These are phyloP conservation scores for Philonicus albiceps DNA, from an alignment of 2,888 invertebrate genomes.

Conservation along the genomic window DNA sequence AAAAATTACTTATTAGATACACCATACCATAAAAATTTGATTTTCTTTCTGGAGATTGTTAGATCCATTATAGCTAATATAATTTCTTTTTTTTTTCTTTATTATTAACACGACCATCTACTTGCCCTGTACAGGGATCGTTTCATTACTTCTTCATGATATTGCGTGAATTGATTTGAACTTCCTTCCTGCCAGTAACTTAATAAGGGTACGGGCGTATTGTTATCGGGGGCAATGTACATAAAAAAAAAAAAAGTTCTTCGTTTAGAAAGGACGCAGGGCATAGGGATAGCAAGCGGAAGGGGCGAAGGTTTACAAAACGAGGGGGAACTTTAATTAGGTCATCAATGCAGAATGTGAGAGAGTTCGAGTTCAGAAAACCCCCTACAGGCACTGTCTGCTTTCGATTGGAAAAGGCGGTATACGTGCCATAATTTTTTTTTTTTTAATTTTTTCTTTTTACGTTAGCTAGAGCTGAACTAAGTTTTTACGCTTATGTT, in stretches of 20 bases:
- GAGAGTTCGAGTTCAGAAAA: neutral
- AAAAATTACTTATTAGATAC: neutral
- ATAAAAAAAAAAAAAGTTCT: neutral
- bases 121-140: neutral
- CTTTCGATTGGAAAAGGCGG: neutral
- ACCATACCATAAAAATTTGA: neutral
- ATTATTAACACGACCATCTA: neutral
- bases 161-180: neutral
- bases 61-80: neutral
- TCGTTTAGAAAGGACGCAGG: neutral
- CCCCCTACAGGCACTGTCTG: neutral
- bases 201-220: neutral
- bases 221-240: neutral
- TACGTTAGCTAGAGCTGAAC: neutral
- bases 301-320: neutral
- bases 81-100: neutral
- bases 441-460: neutral
- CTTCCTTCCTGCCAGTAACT: neutral
- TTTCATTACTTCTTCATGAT: neutral
- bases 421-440: neutral
- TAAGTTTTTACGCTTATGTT: neutral
- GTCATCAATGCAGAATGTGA: neutral
- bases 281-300: neutral
- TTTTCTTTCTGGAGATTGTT: neutral
- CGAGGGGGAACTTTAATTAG: neutral